phyloP scores from a whole-genome alignment of 2,113 vertebrate species.

The Fregata magnificens region DNA sequence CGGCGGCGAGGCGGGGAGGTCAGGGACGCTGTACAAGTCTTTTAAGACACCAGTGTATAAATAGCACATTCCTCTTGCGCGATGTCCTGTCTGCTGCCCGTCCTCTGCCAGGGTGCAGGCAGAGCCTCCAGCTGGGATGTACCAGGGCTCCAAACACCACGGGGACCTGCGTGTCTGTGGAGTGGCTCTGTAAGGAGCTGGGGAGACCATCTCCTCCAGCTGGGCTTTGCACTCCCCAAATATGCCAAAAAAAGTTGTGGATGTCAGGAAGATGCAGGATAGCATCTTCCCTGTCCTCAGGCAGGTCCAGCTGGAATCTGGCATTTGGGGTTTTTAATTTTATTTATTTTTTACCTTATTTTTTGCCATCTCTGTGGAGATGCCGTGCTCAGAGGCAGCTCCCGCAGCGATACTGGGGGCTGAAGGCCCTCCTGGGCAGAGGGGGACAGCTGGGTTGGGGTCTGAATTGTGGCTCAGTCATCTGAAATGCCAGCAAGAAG shows the following conservation, averaged over 20 bases:
- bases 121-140: background rate
- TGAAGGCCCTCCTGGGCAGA: background rate
- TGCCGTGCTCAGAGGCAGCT: background rate
- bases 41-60: background rate
- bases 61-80: background rate
- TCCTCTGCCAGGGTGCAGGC: background rate
- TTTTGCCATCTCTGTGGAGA: background rate
- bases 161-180: background rate
- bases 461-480: background rate
- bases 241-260: background rate
- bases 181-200: background rate
- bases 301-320: background rate
- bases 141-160: background rate
- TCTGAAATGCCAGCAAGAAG: background rate
- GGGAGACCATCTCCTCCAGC: background rate
- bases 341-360: background rate
- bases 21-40: background rate
- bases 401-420: background rate
- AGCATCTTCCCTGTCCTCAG: background rate
- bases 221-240: background rate
- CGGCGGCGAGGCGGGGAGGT: background rate
- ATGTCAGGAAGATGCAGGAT: background rate
- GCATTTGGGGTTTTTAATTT: accelerated
- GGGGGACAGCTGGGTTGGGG: background rate
- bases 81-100: background rate